A percentile compares a stretch with the other conserved stretches of the same genome.
phyloP scores from a whole-genome alignment of 2,888 invertebrate genomes.

The Carabus problematicus region DNA sequence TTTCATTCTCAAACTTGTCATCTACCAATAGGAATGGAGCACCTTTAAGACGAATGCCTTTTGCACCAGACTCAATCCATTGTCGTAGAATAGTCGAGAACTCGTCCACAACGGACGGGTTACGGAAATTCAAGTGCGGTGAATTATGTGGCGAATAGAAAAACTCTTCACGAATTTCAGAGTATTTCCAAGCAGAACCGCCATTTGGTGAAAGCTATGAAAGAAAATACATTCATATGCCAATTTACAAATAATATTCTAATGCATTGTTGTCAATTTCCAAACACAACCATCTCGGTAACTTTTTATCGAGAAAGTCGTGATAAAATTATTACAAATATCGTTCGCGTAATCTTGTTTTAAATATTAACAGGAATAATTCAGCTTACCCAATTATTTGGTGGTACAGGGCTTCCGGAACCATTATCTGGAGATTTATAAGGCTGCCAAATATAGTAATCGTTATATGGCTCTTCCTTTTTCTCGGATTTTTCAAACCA shows the following conservation, averaged over 20 bases:
- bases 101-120: constrained; percentile 68
- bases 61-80: constrained; percentile 79
- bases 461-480: constrained; percentile 66
- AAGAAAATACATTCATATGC: constrained; percentile 40
- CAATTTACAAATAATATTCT: no score
- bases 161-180: constrained; percentile 68
- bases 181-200: constrained; percentile 74
- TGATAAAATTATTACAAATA: no score
- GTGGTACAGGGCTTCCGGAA: constrained; percentile 57
- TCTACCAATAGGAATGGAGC: constrained; percentile 73
- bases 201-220: constrained; percentile 61
- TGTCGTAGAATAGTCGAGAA: constrained; percentile 72
- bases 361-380: no score
- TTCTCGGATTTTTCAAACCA: constrained; percentile 76
- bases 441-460: constrained; percentile 82
- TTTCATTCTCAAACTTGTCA: constrained; percentile 62
- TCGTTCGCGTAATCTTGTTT: no score
- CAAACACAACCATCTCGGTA: no score
- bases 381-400: constrained; percentile 81
- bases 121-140: constrained; percentile 85
- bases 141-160: constrained; percentile 81
- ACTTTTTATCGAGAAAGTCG: no score
- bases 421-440: constrained; percentile 57
- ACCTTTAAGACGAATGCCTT: constrained; percentile 79
- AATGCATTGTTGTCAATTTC: no score